Evolutionary conservation across 1,140 invertebrate species (phyloP).

Genomic region (Temnothorax nylanderi): DNA sequence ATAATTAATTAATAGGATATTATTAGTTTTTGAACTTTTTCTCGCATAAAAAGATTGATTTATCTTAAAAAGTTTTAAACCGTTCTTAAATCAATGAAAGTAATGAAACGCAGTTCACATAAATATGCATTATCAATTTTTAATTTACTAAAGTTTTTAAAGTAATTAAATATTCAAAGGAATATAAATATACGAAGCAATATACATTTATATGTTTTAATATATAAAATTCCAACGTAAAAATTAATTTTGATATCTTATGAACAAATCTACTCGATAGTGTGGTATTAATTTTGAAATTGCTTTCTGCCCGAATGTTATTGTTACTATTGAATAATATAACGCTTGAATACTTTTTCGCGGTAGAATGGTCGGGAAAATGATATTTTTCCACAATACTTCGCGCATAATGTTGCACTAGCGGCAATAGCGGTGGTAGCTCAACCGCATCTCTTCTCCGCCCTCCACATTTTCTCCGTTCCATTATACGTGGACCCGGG

Average conservation of each 20-base stretch:
- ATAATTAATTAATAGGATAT: background rate
- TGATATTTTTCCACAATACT: conserved; percentile 46
- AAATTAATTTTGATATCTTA: background rate
- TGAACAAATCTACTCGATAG: background rate
- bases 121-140: background rate
- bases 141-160: background rate
- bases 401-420: conserved; percentile 25
- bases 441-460: background rate
- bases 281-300: background rate
- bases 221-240: background rate
- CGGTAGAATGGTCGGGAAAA: background rate
- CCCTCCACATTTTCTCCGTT: conserved; percentile 61
- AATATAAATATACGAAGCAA: background rate
- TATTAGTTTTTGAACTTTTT: background rate
- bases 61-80: background rate
- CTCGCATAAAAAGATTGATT: background rate
- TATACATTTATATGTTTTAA: background rate
- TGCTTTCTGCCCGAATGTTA: background rate
- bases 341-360: background rate
- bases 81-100: background rate
- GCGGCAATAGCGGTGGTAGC: background rate
- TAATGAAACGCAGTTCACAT: background rate
- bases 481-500: conserved; percentile 66
- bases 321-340: background rate
- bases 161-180: background rate